phyloP scores from a whole-genome alignment of 2,888 invertebrate genomes.

The Parnassius orleans region DNA sequence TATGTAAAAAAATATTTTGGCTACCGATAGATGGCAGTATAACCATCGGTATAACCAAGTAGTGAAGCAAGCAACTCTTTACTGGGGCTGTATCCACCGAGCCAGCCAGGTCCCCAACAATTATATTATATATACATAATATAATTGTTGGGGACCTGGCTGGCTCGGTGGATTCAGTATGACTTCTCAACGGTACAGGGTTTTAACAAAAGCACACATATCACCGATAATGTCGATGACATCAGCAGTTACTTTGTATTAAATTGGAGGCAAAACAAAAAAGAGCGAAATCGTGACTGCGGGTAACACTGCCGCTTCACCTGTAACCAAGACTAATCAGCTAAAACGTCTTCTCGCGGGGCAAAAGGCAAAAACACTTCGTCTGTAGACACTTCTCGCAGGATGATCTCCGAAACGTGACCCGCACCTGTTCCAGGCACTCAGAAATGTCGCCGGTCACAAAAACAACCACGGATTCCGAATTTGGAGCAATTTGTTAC shows the following conservation, averaged over 20 bases:
- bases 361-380: slow-evolving; percentile 34
- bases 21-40: too few species aligned
- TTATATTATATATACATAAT: too few species aligned
- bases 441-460: slow-evolving; percentile 24
- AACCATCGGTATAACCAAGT: too few species aligned
- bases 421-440: slow-evolving; percentile 33
- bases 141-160: too few species aligned
- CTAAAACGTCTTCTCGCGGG: slow-evolving; percentile 28
- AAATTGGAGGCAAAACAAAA: slow-evolving; percentile 9
- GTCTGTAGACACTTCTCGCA: slow-evolving; percentile 29
- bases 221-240: background rate
- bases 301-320: slow-evolving; percentile 57
- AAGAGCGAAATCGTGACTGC: slow-evolving; percentile 33
- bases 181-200: too few species aligned
- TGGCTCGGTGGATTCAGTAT: too few species aligned
- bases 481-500: slow-evolving; percentile 23
- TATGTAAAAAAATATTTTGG: too few species aligned
- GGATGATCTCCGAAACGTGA: slow-evolving; percentile 37
- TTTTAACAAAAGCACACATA: too few species aligned
- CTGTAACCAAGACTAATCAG: slow-evolving; percentile 65
- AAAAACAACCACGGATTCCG: slow-evolving; percentile 25
- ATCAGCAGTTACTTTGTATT: slow-evolving; percentile 8
- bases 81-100: too few species aligned
- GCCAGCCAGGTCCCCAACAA: too few species aligned
- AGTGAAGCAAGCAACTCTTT: too few species aligned